A percentile compares a stretch with the other conserved stretches of the same genome.
These are phyloP conservation scores for Hydrolagus colliei DNA, from an alignment of 2,797 vertebrate species.

Conservation along the genomic window DNA sequence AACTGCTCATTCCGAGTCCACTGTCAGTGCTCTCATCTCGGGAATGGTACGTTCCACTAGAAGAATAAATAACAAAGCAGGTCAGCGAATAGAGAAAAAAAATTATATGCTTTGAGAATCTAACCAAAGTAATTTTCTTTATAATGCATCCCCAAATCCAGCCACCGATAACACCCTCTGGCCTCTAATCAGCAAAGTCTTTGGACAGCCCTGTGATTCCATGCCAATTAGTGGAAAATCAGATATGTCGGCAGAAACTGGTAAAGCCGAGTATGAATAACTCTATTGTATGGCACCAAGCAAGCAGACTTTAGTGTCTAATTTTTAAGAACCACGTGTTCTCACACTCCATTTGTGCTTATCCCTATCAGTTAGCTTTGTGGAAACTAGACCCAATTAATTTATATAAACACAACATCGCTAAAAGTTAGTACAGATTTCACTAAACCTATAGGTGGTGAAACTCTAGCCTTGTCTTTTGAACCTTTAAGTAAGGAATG, in stretches of 20 bases:
- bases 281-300: constrained; percentile 57
- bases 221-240: constrained; percentile 62
- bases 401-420: neutral
- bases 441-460: neutral
- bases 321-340: constrained; percentile 58
- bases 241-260: constrained; percentile 64
- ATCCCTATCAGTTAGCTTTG: constrained; percentile 38
- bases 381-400: constrained; percentile 33
- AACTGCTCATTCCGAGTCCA: constrained; percentile 97
- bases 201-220: constrained; percentile 39
- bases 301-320: constrained; percentile 54
- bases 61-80: constrained; percentile 34
- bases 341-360: constrained; percentile 52
- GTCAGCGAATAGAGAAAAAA: neutral
- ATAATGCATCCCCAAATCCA: neutral
- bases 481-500: neutral
- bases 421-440: neutral
- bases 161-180: constrained; percentile 6
- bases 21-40: constrained; percentile 97
- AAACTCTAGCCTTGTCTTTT: neutral
- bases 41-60: constrained; percentile 94
- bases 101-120: constrained; percentile 11
- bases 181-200: constrained; percentile 21
- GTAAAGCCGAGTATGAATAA: constrained; percentile 60
- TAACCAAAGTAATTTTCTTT: neutral